Conservation (phyloP, 2,113 vertebrate genomes). For the Oostethus manadensis region DNA sequence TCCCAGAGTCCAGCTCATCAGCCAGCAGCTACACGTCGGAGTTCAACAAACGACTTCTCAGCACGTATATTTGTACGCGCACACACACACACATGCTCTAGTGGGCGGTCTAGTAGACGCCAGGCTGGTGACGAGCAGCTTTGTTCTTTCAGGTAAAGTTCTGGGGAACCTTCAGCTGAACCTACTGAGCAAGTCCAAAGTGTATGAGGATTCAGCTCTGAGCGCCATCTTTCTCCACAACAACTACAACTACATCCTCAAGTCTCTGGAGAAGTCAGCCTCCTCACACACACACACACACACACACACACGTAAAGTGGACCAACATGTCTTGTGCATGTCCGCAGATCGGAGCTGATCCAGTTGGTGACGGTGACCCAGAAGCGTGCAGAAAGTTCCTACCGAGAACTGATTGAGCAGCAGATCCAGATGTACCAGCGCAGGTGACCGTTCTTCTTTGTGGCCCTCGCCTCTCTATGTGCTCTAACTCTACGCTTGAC, state of each 20-base stretch:
- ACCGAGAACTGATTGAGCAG: conserved; percentile 88
- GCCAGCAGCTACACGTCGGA: conserved; percentile 90
- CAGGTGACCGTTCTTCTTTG: conserved; percentile 69
- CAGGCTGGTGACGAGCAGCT: no score
- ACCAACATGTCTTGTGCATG: no score
- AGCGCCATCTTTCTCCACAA: conserved; percentile 96
- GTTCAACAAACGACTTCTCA: conserved; percentile 89
- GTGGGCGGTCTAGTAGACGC: no score
- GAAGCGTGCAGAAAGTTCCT: conserved; percentile 83
- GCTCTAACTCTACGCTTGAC: background rate
- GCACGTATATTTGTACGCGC: conserved; percentile 91
- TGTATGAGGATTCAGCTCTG: conserved; percentile 91
- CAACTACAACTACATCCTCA: conserved; percentile 99
- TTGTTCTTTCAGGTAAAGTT: conserved; percentile 82
- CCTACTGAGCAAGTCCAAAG: conserved; percentile 93
- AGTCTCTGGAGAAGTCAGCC: conserved; percentile 91
- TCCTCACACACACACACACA: background rate
- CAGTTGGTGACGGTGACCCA: conserved; percentile 94
- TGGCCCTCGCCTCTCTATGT: background rate
- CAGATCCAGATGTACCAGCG: conserved; percentile 91
- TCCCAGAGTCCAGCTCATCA: conserved; percentile 87
- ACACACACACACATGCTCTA: background rate
- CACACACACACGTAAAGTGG: background rate
- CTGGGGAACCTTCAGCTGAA: conserved; percentile 96
- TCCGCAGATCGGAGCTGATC: conserved; percentile 88